phyloP scores from a whole-genome alignment of 1,140 invertebrate genomes.

The Brachystomella parvula region DNA sequence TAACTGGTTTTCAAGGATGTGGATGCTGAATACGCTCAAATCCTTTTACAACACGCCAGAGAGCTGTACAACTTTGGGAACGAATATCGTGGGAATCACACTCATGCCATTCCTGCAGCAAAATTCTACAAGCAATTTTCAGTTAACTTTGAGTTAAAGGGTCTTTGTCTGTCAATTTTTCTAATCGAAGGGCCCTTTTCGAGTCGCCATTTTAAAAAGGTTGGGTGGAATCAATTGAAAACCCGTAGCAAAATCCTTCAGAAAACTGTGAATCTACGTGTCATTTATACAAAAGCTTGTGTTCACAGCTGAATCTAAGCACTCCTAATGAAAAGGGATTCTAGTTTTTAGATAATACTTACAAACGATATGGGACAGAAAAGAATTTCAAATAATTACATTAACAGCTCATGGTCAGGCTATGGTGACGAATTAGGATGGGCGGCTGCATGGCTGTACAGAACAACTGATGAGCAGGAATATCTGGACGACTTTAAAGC shows the following conservation, averaged over 20 bases:
- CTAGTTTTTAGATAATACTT: slow-evolving; percentile 8
- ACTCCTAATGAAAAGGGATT: too few relatives aligned
- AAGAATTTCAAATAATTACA: not conserved
- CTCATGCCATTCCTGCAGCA: slow-evolving; percentile 48
- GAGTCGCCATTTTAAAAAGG: too few relatives aligned
- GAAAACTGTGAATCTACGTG: slow-evolving; percentile 3
- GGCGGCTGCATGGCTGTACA: slow-evolving; percentile 56
- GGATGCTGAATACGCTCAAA: slow-evolving; percentile 47
- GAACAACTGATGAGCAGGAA: slow-evolving; percentile 48
- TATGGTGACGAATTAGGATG: slow-evolving; percentile 56
- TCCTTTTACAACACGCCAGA: slow-evolving; percentile 49
- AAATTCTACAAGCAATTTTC: too few relatives aligned
- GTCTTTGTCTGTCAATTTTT: too few relatives aligned
- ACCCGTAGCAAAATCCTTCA: not conserved
- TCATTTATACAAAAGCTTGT: too few relatives aligned
- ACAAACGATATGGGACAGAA: not conserved
- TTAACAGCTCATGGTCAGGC: slow-evolving; percentile 39
- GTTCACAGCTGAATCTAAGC: too few relatives aligned
- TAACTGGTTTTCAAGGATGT: slow-evolving; percentile 46
- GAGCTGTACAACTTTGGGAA: slow-evolving; percentile 55
- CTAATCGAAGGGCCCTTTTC: too few relatives aligned
- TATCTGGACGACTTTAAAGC: slow-evolving; percentile 51
- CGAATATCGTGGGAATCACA: slow-evolving; percentile 50
- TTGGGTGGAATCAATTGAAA: slow-evolving; percentile 12
- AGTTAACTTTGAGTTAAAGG: too few relatives aligned